These are phyloP conservation scores for Heliconius hortense DNA, from an alignment of 2,888 invertebrate species.

Conservation along the genomic window DNA sequence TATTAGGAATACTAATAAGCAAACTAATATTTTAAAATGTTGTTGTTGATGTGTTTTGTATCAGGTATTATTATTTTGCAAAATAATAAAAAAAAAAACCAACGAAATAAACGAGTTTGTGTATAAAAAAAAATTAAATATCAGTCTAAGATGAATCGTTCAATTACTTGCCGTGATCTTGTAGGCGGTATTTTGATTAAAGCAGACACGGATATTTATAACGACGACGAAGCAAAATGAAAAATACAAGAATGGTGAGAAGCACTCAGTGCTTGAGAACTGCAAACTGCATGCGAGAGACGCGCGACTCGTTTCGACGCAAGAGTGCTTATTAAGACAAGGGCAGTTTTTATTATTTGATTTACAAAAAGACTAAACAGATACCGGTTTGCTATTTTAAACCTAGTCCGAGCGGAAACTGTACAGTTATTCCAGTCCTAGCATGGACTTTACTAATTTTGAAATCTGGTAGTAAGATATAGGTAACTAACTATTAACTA, in stretches of 20 bases:
- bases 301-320: conserved; percentile 71
- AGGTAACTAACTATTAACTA: too few species aligned
- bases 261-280: conserved; percentile 44
- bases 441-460: conserved; percentile 15
- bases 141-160: conserved; percentile 43
- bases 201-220: conserved; percentile 74
- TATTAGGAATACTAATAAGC: background rate
- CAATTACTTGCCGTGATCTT: conserved; percentile 72
- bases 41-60: too few species aligned
- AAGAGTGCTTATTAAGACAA: conserved; percentile 78
- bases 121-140: conserved; percentile 1
- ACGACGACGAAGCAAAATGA: conserved; percentile 67
- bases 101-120: background rate
- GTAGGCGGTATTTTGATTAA: conserved; percentile 77
- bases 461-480: background rate
- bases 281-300: conserved; percentile 50
- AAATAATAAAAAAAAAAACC: background rate
- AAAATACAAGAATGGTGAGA: conserved; percentile 69
- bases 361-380: conserved; percentile 77
- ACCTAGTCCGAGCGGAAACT: conserved; percentile 78
- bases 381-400: conserved; percentile 80
- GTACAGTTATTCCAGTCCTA: conserved; percentile 70
- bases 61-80: background rate
- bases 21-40: too few species aligned
- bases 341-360: conserved; percentile 81